Evolutionary conservation across 2,113 vertebrate genomes (phyloP).

Genomic region (Pimephales promelas): DNA sequence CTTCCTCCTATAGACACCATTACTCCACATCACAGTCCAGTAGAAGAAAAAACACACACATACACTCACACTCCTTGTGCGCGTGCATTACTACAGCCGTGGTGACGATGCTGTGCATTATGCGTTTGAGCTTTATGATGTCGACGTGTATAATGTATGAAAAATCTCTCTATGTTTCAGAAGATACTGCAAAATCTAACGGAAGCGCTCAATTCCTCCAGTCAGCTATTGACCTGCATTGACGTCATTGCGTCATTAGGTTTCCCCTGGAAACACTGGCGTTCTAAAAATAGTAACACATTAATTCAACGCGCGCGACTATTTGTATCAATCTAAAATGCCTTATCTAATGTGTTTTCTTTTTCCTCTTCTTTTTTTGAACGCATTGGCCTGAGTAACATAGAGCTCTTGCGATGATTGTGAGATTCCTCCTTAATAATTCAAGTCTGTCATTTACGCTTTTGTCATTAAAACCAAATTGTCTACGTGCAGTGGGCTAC

Average conservation of each 20-base stretch:
- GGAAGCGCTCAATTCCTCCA: conserved; percentile 87
- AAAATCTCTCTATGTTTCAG: conserved; percentile 64
- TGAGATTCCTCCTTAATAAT: background rate
- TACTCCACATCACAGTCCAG: conserved; percentile 42
- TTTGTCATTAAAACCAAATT: background rate
- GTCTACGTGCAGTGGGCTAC: background rate
- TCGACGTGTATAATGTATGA: conserved; percentile 4
- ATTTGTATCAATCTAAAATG: conserved; percentile 78
- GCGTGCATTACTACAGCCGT: conserved; percentile 41
- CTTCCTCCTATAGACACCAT: conserved; percentile 47
- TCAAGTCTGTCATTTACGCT: background rate
- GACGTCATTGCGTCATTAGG: conserved; percentile 99
- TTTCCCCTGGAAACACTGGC: conserved; percentile 97
- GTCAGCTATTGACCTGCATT: conserved; percentile 95
- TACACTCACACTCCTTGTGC: conserved; percentile 26
- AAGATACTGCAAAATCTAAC: conserved; percentile 80
- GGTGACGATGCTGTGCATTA: conserved; percentile 26
- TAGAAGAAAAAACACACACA: conserved; percentile 26
- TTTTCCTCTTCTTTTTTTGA: conserved; percentile 41
- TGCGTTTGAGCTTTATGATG: conserved; percentile 17
- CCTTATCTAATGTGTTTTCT: conserved; percentile 30
- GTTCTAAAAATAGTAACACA: conserved; percentile 90
- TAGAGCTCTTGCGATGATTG: background rate
- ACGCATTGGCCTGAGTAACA: conserved; percentile 57
- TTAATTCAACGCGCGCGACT: conserved; percentile 84